phyloP scores from a whole-genome alignment of 2,113 vertebrate genomes.

The Turnix velox region DNA sequence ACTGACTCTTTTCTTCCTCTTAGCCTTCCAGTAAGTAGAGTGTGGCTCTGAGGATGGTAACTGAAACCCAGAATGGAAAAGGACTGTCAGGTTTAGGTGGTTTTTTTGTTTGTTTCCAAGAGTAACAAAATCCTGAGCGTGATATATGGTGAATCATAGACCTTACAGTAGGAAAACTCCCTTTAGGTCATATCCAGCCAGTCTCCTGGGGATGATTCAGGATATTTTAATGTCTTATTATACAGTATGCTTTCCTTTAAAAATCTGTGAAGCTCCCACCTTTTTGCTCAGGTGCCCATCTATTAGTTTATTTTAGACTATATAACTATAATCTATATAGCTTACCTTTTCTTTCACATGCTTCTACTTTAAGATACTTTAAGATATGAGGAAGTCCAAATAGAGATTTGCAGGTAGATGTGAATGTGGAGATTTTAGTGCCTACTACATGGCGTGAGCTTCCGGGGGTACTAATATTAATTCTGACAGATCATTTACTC shows the following conservation, averaged over 20 bases:
- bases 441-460: neutral
- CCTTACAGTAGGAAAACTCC: neutral
- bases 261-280: neutral
- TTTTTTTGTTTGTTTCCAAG: neutral
- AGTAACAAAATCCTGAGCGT: neutral
- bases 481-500: neutral
- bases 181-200: conserved; percentile 20
- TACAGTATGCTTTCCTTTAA: neutral
- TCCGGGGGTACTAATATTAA: neutral
- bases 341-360: neutral
- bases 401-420: neutral
- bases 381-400: neutral
- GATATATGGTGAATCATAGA: conserved; percentile 43
- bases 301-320: neutral
- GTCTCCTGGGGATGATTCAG: neutral
- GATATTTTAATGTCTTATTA: conserved; percentile 25
- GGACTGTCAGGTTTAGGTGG: neutral
- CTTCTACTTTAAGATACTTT: neutral
- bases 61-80: conserved; percentile 34
- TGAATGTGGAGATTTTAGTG: neutral
- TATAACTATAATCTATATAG: neutral
- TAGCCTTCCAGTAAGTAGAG: neutral
- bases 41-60: conserved; percentile 4
- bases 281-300: neutral
- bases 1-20: conserved; percentile 16